Base-by-base conservation (phyloP, 2,113 vertebrate species). In the Eurypyga helias region DNA sequence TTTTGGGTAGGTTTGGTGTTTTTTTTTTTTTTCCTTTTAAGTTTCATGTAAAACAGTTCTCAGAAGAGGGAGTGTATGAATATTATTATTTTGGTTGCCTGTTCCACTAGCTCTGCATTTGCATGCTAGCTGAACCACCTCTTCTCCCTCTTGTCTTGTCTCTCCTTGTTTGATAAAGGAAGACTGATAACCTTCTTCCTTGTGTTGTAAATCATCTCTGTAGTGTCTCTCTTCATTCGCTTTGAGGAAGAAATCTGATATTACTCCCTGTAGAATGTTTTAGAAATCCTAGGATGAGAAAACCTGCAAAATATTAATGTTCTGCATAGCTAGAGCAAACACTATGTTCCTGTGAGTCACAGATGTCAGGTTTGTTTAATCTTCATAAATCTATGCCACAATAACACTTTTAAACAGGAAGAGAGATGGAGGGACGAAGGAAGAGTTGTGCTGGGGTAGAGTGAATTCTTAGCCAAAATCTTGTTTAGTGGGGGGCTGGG, bases 351-450 rank as follows among this genome's bases (percentile, higher is more conserved):
- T 73, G 70, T 95, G 94, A 97, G 86, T 96, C 95, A 94, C 73
- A 72, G 83, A 92, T 95, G 84, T 94, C 92, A 89, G 66, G 33
- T 92, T 96, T 93, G 89, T 96, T 95, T 96, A 96, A 96, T 96
- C 62, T 69, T 86, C 83, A 86, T 89, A 86, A 83, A 69, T 79
- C 82, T 84, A 36, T 89, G 91, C 66, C 93, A 91, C 85, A 89
- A 15, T 36, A 93, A 82, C 52, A 57, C 86, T 90, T 81, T 51
- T 88, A 91, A 97, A 96, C 62, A 89, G 73, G 83, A 97, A 90
- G 88, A 90, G 69, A 46, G 83, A 62, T 60, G 60, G 52, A 76
- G 61, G 67, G 46, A 52, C 71, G 71, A 87, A 89, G 65, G 43
- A 81, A 67, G 57, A 87, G 76, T 67, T 89, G 28, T 83, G 52